A percentile compares a stretch with the other conserved stretches of the same genome.
Conservation (phyloP, 2,888 invertebrate species). For the Pheosia gnoma region DNA sequence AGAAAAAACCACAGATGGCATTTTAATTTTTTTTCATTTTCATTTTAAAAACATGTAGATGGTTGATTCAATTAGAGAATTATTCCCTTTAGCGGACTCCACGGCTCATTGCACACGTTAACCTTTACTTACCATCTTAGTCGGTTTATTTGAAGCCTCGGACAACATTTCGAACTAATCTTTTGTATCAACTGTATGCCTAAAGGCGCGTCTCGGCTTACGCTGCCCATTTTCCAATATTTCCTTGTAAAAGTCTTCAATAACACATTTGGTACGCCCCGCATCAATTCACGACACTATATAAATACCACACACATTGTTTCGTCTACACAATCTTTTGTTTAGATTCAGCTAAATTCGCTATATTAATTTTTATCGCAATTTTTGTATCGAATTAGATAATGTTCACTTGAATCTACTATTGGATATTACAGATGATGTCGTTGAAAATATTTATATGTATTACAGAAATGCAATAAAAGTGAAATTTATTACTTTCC, state of each 20-base stretch:
- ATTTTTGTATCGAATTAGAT: conserved; percentile 16
- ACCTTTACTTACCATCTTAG: conserved; percentile 84
- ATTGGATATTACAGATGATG: neutral
- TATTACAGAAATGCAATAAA: neutral
- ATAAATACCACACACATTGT: conserved; percentile 48
- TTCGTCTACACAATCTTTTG: conserved; percentile 42
- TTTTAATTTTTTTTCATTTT: too few species aligned
- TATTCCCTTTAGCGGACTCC: neutral
- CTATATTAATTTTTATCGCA: conserved; percentile 12
- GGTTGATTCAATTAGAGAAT: neutral
- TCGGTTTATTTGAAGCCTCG: conserved; percentile 85
- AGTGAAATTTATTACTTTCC: neutral
- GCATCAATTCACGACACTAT: conserved; percentile 46
- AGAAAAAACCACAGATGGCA: too few species aligned
- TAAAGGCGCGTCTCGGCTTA: conserved; percentile 85
- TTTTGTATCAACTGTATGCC: conserved; percentile 86
- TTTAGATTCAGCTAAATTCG: conserved; percentile 43
- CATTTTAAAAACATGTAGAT: conserved; percentile 3
- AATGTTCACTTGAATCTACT: conserved; percentile 8
- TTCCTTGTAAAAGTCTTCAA: conserved; percentile 44
- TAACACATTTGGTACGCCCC: conserved; percentile 35
- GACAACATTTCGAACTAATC: conserved; percentile 81
- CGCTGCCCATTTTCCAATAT: conserved; percentile 78
- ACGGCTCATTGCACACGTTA: conserved; percentile 4
- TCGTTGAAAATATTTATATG: neutral